Evolutionary conservation across 2,113 vertebrate genomes (phyloP).

Genomic region (Oncorhynchus tshawytscha): DNA sequence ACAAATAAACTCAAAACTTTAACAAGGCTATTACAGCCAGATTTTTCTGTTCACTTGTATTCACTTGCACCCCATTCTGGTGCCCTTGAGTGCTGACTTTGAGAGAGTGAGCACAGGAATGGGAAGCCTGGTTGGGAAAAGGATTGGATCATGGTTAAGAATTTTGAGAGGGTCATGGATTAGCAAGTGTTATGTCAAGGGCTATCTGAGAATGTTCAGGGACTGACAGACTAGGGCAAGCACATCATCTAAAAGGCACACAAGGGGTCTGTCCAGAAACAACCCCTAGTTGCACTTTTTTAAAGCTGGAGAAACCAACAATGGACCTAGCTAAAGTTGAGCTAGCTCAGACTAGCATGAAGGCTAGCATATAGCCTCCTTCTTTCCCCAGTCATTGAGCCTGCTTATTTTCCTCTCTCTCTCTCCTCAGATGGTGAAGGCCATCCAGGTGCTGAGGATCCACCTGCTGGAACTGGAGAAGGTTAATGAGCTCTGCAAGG

Average conservation of each 20-base stretch:
- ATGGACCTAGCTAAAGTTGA: neutral
- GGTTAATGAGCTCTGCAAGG: constrained; percentile 98
- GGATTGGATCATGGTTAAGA: neutral
- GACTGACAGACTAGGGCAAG: too few species aligned
- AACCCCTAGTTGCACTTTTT: neutral
- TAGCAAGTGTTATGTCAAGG: too few species aligned
- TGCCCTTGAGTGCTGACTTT: constrained; percentile 92
- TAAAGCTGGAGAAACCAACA: neutral
- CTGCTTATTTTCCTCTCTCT: constrained; percentile 2
- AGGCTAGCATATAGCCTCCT: neutral
- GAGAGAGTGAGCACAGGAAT: constrained; percentile 48
- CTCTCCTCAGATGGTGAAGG: constrained; percentile 90
- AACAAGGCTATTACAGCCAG: constrained; percentile 58
- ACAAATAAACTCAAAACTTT: too few species aligned
- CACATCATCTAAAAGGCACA: too few species aligned
- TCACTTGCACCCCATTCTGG: constrained; percentile 70
- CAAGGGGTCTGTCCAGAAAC: too few species aligned
- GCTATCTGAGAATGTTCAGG: too few species aligned
- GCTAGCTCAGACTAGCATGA: neutral
- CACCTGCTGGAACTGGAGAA: constrained; percentile 98
- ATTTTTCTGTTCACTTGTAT: too few species aligned
- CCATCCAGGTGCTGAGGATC: constrained; percentile 96
- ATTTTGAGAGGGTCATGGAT: too few species aligned
- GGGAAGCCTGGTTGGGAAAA: neutral
- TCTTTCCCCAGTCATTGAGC: neutral